Evolutionary conservation across 92 coral and sea anemone genomes (phyloP).

Genomic region (Heteractis magnifica): DNA sequence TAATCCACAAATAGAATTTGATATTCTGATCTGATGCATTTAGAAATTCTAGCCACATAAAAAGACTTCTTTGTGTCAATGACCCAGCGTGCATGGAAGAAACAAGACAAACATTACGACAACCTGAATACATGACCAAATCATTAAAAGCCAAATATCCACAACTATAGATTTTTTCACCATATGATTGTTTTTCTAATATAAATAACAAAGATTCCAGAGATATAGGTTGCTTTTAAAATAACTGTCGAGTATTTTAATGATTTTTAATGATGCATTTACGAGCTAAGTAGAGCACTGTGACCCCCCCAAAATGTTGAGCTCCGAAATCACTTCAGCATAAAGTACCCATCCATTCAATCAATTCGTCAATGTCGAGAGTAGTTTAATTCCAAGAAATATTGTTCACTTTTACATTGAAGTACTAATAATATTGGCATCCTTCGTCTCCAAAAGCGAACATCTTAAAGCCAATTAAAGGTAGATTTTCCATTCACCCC

Average conservation of each 20-base stretch:
- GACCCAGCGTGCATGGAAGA: background rate
- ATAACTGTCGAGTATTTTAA: background rate
- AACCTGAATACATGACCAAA: background rate
- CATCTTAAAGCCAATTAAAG: conserved; percentile 21
- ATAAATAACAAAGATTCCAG: background rate
- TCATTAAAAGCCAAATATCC: background rate
- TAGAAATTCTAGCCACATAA: no score
- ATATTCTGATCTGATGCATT: no score
- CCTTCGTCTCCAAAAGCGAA: conserved; percentile 13
- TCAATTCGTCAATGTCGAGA: background rate
- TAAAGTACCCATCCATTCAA: background rate
- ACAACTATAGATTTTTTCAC: background rate
- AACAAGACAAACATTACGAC: background rate
- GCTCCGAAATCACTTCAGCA: background rate
- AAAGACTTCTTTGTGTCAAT: no score
- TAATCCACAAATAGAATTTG: no score
- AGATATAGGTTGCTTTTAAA: background rate
- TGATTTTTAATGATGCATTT: background rate
- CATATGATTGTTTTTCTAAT: background rate
- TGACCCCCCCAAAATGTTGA: background rate
- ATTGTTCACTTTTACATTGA: conserved; percentile 9
- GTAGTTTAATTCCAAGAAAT: background rate
- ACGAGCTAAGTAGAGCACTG: background rate
- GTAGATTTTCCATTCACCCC: background rate
- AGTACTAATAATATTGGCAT: conserved; percentile 10